Evolutionary conservation across 2,888 invertebrate genomes (phyloP), one percentile per base, ranked within the genome.

Genomic region (Homarus gammarus): DNA sequence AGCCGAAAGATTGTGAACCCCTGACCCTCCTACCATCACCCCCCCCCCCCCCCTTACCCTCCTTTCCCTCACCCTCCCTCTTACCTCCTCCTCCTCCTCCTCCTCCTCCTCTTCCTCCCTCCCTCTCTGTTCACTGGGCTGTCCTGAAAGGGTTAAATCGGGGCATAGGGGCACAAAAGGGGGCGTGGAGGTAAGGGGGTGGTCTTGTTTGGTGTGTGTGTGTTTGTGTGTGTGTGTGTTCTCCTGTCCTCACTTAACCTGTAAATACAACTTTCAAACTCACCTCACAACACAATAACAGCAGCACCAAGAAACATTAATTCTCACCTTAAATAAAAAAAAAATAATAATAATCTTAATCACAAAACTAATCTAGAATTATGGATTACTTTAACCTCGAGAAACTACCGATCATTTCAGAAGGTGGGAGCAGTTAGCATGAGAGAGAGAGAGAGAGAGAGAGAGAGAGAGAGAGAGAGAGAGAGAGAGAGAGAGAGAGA

Each of bases 101-200:
- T 0, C 56, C 38, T 38, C 31, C 27, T 5, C 40, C 61, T 61
- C 51, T 10, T 38, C 36, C 56, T 0, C 38, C 49, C 51, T 18
- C 22, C 44, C 75, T n/a, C 38, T 10, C 38, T 36, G 22, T 44
- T 49, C 33, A 51, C 56, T 40, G 44, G 84, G 40, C 51, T 84
- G 40, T 84, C 84, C 61, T 84, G 84, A 84, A 84, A 84, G 84
- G 84, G 84, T 75, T 84, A 84, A 84, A 84, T 84, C 84, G 75
- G 84, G 33, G 84, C 40, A 84, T 61, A 40, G 83, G 84, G 84
- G 84, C 83, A 83, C 83, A 83, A 83, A 84, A 73, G 73, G 84
- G 82, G 84, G 84, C 73, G 84, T 84, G 84, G 56, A 49, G 51
- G 78, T 0, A 1, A 1, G 61, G 40, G 49, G 31, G 8, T 36